Conservation (phyloP, 2,888 invertebrate genomes). For the Eurois occulta region DNA sequence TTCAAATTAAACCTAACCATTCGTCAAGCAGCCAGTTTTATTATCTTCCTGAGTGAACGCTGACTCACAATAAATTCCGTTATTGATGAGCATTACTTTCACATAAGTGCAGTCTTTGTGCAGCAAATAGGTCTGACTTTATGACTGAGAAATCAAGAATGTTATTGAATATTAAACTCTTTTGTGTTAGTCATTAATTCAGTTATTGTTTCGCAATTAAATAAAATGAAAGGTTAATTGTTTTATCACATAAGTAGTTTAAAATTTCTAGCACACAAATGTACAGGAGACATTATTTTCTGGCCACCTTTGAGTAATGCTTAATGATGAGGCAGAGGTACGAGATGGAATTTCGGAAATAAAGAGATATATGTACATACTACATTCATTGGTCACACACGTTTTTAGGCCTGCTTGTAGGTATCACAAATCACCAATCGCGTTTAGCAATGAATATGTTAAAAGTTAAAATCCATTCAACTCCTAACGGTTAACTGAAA, state of each 20-base stretch:
- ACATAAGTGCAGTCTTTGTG: constrained; percentile 41
- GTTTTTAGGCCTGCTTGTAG: no score
- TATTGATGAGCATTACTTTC: constrained; percentile 41
- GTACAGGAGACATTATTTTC: not conserved
- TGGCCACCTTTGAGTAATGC: not conserved
- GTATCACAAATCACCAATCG: no score
- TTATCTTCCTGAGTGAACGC: constrained; percentile 20
- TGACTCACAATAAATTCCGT: constrained; percentile 56
- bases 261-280: not conserved
- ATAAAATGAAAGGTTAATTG: not conserved
- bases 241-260: not conserved
- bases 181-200: constrained; percentile 11
- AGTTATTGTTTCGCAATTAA: not conserved
- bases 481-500: no score
- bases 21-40: constrained; percentile 22
- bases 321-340: not conserved
- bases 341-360: no score
- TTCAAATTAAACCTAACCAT: not conserved
- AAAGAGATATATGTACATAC: no score
- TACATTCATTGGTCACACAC: no score
- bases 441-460: no score
- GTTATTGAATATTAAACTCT: constrained; percentile 16
- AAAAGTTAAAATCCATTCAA: no score
- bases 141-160: constrained; percentile 32
- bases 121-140: constrained; percentile 34